Evolutionary conservation across 2,888 invertebrate genomes (phyloP).

Genomic region (Lobophora halterata): DNA sequence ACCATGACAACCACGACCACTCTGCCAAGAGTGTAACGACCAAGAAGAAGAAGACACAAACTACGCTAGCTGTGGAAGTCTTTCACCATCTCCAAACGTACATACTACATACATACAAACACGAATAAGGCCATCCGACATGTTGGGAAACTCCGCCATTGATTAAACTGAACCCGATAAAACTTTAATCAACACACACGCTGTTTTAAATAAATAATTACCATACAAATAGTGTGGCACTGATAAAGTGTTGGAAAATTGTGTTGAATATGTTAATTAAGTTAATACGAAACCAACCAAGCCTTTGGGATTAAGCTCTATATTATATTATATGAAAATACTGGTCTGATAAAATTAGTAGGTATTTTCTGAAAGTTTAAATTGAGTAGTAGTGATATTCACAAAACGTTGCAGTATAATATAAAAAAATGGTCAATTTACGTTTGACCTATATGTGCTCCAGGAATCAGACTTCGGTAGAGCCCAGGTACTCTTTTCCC

Average conservation of each 20-base stretch:
- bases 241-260: slow-evolving; percentile 41
- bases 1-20: no score
- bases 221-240: slow-evolving; percentile 42
- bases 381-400: slow-evolving; percentile 26
- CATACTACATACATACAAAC: no score
- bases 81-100: no score
- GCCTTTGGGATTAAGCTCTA: slow-evolving; percentile 28
- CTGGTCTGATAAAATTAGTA: neutral
- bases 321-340: slow-evolving; percentile 12
- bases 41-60: no score
- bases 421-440: no score
- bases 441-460: no score
- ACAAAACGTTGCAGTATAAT: slow-evolving; percentile 21
- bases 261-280: slow-evolving; percentile 44
- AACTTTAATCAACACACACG: slow-evolving; percentile 31
- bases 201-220: slow-evolving; percentile 42
- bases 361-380: slow-evolving; percentile 4
- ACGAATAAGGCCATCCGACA: no score
- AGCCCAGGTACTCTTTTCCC: no score
- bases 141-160: no score
- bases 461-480: no score
- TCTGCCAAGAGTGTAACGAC: no score
- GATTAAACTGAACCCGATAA: slow-evolving; percentile 13
- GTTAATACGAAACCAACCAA: slow-evolving; percentile 36
- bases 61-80: no score